Percentiles rank a stretch among this genome's conserved stretches.
These are phyloP conservation scores for Caenorhabditis panamensis DNA, from an alignment of 2,888 invertebrate genomes.

Conservation along the genomic window DNA sequence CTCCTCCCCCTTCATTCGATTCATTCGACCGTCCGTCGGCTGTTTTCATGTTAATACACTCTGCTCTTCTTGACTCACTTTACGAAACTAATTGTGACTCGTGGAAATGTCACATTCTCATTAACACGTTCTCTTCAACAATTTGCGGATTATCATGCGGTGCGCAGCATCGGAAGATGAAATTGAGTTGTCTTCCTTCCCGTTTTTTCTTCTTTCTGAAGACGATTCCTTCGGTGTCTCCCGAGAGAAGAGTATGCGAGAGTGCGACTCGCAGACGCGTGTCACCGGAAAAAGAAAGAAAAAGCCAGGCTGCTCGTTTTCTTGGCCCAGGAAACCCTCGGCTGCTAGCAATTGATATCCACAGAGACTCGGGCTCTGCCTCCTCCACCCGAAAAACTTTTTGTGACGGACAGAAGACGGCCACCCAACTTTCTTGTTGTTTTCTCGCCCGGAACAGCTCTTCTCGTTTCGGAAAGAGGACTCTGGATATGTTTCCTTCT, in stretches of 20 bases:
- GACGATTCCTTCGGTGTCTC: conserved; percentile 27
- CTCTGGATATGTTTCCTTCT: conserved; percentile 13
- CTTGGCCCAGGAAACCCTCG: conserved; percentile 52
- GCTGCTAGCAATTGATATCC: conserved; percentile 53
- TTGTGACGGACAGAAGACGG: conserved; percentile 19
- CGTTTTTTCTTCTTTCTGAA: conserved; percentile 9
- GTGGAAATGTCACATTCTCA: conserved; percentile 51
- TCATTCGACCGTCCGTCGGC: not conserved
- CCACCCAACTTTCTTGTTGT: conserved; percentile 39
- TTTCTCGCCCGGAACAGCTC: conserved; percentile 13
- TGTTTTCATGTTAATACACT: conserved; percentile 30
- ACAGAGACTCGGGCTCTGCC: conserved; percentile 13
- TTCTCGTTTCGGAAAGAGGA: conserved; percentile 21
- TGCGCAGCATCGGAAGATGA: conserved; percentile 13
- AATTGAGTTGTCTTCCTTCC: conserved; percentile 44
- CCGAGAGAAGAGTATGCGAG: conserved; percentile 15
- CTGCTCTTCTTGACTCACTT: not conserved
- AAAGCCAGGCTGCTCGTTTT: conserved; percentile 48
- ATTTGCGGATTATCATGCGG: conserved; percentile 39
- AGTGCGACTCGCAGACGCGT: conserved; percentile 28
- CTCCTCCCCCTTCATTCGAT: not conserved
- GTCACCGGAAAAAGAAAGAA: conserved; percentile 52
- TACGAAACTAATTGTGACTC: not conserved
- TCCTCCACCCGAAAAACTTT: conserved; percentile 12
- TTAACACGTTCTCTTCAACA: conserved; percentile 32